Percentiles rank a stretch among this genome's conserved stretches.
Evolutionary conservation across 2,888 invertebrate species (phyloP).

Genomic region (Stictocephala bisonia): DNA sequence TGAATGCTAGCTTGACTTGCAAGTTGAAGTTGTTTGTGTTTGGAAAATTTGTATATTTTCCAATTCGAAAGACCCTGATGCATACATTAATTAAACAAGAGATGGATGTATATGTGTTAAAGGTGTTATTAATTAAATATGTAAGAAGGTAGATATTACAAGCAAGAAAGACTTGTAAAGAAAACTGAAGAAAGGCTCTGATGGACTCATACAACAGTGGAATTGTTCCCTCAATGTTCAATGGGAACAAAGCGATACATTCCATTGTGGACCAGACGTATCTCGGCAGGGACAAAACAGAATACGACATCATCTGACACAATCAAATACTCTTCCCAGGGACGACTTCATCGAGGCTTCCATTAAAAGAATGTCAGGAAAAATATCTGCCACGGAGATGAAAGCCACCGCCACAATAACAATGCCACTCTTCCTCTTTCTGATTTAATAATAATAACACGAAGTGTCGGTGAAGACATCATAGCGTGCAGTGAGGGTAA

Average conservation of each 20-base stretch:
- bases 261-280: not conserved
- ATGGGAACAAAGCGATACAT: slow-evolving; percentile 24
- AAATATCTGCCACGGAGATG: slow-evolving; percentile 21
- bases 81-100: too few species aligned
- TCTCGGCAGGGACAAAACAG: slow-evolving; percentile 23
- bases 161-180: too few species aligned
- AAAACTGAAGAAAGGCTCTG: too few species aligned
- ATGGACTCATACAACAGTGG: too few species aligned
- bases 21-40: too few species aligned
- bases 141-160: too few species aligned
- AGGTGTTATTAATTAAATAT: too few species aligned
- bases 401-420: slow-evolving; percentile 18
- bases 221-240: too few species aligned
- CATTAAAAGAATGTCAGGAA: slow-evolving; percentile 37
- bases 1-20: too few species aligned
- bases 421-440: not conserved
- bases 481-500: slow-evolving; percentile 1
- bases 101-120: too few species aligned
- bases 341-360: slow-evolving; percentile 16
- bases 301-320: slow-evolving; percentile 23
- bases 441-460: slow-evolving; percentile 37
- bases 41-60: too few species aligned
- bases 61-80: too few species aligned
- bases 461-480: slow-evolving; percentile 35
- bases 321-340: slow-evolving; percentile 33